phyloP scores from a whole-genome alignment of 2,113 vertebrate genomes.

The Dromaius novaehollandiae region DNA sequence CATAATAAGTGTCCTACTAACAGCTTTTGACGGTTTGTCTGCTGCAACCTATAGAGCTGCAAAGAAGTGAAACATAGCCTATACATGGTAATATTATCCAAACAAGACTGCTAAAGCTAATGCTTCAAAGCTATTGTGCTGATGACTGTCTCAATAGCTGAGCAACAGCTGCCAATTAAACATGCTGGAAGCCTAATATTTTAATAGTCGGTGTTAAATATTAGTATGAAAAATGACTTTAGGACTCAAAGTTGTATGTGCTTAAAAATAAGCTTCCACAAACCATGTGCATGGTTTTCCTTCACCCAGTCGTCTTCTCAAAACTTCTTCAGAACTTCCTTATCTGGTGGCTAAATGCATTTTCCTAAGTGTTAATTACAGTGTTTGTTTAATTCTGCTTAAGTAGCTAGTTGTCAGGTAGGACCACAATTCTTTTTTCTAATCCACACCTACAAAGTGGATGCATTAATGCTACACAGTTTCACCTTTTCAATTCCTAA shows the following conservation, averaged over 20 bases:
- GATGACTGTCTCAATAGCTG: not conserved
- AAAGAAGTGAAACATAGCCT: not conserved
- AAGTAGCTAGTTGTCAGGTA: not conserved
- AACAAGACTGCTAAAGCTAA: not conserved
- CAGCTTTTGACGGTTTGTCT: not conserved
- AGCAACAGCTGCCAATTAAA: not conserved
- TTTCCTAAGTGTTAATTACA: not conserved
- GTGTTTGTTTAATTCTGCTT: not conserved
- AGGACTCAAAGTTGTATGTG: not conserved
- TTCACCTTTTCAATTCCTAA: not conserved
- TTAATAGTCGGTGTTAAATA: not conserved
- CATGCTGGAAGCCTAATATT: not conserved
- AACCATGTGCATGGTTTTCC: not conserved
- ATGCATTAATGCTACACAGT: not conserved
- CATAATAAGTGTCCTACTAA: not conserved
- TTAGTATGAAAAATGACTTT: not conserved
- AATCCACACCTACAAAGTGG: not conserved
- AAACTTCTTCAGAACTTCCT: not conserved
- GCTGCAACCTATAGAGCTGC: not conserved
- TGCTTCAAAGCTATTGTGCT: not conserved
- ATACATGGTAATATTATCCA: conserved; percentile 22
- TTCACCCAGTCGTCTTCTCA: not conserved
- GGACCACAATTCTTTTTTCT: not conserved
- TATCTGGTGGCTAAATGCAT: not conserved
- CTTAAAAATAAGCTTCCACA: not conserved